Conservation (phyloP, 2,797 vertebrate species). For the Syngnathus acus region DNA sequence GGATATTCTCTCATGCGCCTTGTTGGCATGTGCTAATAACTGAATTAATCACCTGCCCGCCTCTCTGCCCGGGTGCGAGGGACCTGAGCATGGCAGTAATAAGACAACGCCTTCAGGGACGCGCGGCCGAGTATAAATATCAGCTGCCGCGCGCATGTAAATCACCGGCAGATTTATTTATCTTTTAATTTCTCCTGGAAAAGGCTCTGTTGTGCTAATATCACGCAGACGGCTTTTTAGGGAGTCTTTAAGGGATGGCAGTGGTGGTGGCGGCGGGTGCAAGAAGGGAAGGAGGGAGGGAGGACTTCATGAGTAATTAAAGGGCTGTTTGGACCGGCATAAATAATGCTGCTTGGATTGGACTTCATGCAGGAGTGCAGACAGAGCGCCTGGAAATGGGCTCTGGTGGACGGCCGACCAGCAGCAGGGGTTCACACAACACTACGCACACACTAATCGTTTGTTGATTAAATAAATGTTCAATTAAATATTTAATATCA, state of each 20-base stretch:
- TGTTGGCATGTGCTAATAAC: conserved; percentile 86
- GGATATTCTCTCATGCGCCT: conserved; percentile 75
- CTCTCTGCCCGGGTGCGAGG: conserved; percentile 85
- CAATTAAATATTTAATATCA: no score
- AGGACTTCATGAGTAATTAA: conserved; percentile 96
- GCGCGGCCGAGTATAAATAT: conserved; percentile 90
- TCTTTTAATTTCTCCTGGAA: conserved; percentile 68
- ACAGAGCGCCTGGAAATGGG: conserved; percentile 39
- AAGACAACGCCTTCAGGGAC: conserved; percentile 95
- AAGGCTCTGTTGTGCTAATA: conserved; percentile 98
- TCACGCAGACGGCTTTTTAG: conserved; percentile 95
- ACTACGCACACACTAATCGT: conserved; percentile 1
- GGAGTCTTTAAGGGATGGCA: conserved; percentile 95
- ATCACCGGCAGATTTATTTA: conserved; percentile 77
- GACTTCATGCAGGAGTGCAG: conserved; percentile 79
- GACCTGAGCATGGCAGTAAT: conserved; percentile 95
- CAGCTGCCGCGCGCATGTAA: conserved; percentile 99
- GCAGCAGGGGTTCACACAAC: conserved; percentile 77
- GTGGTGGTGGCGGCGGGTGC: conserved; percentile 93
- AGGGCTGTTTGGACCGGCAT: conserved; percentile 96
- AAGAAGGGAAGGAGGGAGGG: conserved; percentile 69
- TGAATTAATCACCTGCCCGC: conserved; percentile 98
- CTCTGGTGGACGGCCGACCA: conserved; percentile 66
- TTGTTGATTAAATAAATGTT: no score
- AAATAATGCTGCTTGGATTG: conserved; percentile 99